A percentile compares a stretch with the other conserved stretches of the same genome.
Evolutionary conservation across 2,888 invertebrate genomes (phyloP).

Genomic region (Limenitis camilla): DNA sequence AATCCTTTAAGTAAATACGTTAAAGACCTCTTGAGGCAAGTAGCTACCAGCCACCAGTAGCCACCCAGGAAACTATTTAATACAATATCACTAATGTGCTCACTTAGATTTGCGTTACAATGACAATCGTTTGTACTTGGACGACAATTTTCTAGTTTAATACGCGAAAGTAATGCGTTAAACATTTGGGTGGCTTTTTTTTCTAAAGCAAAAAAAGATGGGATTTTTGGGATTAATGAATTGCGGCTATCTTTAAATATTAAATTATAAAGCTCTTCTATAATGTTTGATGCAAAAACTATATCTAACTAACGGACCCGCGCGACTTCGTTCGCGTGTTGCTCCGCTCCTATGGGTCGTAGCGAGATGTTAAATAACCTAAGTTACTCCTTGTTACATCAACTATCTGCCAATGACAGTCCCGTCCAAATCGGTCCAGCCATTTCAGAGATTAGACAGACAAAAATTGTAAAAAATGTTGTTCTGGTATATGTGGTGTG

Average conservation of each 20-base stretch:
- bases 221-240: not conserved
- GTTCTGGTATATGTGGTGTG: no score
- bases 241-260: no score
- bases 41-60: constrained; percentile 25
- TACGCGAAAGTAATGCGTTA: constrained; percentile 29
- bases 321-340: no score
- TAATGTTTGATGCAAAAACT: no score
- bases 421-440: no score
- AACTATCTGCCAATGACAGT: no score
- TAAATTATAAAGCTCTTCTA: not conserved
- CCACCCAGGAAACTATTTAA: constrained; percentile 50
- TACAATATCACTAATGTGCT: constrained; percentile 26
- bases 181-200: constrained; percentile 44
- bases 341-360: no score
- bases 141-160: constrained; percentile 33
- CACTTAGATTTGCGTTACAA: constrained; percentile 37
- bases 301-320: no score
- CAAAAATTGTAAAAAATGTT: no score
- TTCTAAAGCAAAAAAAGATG: not conserved
- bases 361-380: no score
- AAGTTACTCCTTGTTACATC: no score
- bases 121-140: constrained; percentile 21
- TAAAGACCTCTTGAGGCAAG: constrained; percentile 42
- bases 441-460: no score
- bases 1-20: constrained; percentile 66